These are phyloP conservation scores for Andricus curvator DNA, from an alignment of 2,888 invertebrate species.

Conservation along the genomic window DNA sequence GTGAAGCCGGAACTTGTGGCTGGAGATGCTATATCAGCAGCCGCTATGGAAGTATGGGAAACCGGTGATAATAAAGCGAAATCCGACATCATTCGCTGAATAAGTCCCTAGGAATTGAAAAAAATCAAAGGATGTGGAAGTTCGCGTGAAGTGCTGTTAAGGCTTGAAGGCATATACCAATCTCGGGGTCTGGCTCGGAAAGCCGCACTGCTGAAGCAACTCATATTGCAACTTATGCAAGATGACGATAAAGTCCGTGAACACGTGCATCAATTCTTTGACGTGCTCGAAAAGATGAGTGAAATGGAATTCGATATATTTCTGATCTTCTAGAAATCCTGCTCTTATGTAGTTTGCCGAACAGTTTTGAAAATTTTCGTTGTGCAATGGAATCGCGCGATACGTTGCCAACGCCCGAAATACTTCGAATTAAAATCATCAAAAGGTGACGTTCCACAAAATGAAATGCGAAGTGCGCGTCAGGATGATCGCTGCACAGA, in stretches of 20 bases:
- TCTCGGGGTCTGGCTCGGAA: no score
- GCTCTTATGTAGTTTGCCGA: background rate
- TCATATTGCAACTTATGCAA: slow-evolving; percentile 11
- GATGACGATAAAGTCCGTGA: slow-evolving; percentile 44
- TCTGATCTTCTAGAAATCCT: background rate
- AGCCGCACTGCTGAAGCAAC: background rate
- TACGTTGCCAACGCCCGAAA: background rate
- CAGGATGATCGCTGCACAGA: background rate
- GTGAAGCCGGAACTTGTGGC: no score
- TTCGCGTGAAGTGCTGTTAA: no score
- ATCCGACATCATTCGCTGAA: no score
- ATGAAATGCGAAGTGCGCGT: background rate
- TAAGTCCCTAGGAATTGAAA: no score
- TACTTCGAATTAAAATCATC: background rate
- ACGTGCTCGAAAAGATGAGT: slow-evolving; percentile 21
- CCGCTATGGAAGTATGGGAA: no score
- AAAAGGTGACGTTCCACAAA: background rate
- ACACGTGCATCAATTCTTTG: slow-evolving; percentile 2
- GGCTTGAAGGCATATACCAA: no score
- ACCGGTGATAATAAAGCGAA: no score
- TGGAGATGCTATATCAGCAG: no score
- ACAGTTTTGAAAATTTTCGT: background rate
- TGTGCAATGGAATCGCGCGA: background rate
- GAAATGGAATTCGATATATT: background rate
- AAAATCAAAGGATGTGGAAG: no score